Percentiles rank a stretch among this genome's conserved stretches.
Evolutionary conservation across 1,140 invertebrate species (phyloP).

Genomic region (Drosophila pallidifrons): DNA sequence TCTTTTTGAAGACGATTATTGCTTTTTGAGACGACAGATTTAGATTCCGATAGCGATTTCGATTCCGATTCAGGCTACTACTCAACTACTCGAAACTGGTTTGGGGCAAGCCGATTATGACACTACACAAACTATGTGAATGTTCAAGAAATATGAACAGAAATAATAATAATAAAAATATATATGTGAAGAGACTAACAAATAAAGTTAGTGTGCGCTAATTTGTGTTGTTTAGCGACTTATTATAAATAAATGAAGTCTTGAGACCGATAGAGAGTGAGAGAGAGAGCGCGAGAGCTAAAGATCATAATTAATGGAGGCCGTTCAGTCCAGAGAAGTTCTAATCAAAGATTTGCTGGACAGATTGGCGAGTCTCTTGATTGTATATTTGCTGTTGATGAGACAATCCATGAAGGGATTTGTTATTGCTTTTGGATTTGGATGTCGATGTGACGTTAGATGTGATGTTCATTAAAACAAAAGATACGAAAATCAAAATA

Average conservation of each 20-base stretch:
- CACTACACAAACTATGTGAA: slow-evolving; percentile 14
- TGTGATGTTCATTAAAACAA: slow-evolving; percentile 28
- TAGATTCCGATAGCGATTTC: slow-evolving; percentile 9
- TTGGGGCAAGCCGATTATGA: slow-evolving; percentile 29
- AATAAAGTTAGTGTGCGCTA: slow-evolving; percentile 43
- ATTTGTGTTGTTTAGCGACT: slow-evolving; percentile 42
- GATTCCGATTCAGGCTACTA: slow-evolving; percentile 1
- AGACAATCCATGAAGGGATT: slow-evolving; percentile 21
- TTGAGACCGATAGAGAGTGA: neutral
- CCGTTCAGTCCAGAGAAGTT: slow-evolving; percentile 32
- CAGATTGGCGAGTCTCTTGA: neutral
- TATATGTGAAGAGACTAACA: slow-evolving; percentile 11
- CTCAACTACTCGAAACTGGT: slow-evolving; percentile 25
- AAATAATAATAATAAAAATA: slow-evolving; percentile 22
- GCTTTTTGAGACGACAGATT: slow-evolving; percentile 37
- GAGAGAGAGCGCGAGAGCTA: neutral
- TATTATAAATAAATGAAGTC: slow-evolving; percentile 11
- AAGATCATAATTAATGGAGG: slow-evolving; percentile 39
- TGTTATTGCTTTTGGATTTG: slow-evolving; percentile 15
- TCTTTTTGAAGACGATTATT: slow-evolving; percentile 36
- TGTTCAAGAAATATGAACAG: neutral
- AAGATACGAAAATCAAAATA: slow-evolving; percentile 49
- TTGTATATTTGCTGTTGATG: neutral
- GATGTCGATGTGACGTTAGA: neutral
- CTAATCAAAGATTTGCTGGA: slow-evolving; percentile 34